A percentile compares a stretch with the other conserved stretches of the same genome.
These are phyloP conservation scores for Netelia virgata DNA, from an alignment of 2,888 invertebrate genomes.

Conservation along the genomic window DNA sequence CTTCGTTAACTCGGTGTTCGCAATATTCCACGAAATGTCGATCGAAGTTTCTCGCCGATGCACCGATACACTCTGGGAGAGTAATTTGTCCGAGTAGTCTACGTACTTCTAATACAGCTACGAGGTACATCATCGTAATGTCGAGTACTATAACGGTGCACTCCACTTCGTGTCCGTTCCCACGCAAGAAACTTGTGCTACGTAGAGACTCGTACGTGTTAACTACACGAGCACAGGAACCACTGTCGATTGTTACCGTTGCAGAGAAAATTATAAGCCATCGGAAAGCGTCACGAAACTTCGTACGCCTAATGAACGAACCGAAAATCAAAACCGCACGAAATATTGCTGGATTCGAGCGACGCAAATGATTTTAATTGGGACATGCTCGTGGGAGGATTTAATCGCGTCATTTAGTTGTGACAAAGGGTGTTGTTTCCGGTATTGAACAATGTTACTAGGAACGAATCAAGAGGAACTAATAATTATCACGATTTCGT, in stretches of 20 bases:
- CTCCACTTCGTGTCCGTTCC: background rate
- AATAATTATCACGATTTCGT: too few relatives aligned
- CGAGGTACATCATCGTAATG: background rate
- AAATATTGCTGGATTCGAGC: slow-evolving; percentile 20
- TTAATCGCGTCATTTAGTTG: slow-evolving; percentile 32
- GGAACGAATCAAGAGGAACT: too few relatives aligned
- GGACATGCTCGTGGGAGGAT: slow-evolving; percentile 27
- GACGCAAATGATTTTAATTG: slow-evolving; percentile 46
- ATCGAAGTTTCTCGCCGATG: slow-evolving; percentile 57
- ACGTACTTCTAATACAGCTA: background rate
- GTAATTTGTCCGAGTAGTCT: slow-evolving; percentile 37
- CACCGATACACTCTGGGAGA: slow-evolving; percentile 37
- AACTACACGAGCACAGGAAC: slow-evolving; percentile 13
- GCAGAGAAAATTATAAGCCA: slow-evolving; percentile 44
- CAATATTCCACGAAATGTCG: slow-evolving; percentile 37
- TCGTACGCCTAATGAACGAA: slow-evolving; percentile 35
- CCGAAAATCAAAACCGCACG: slow-evolving; percentile 34
- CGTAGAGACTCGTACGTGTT: slow-evolving; percentile 13
- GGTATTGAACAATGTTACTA: too few relatives aligned
- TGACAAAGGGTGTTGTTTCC: slow-evolving; percentile 13
- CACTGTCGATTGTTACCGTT: slow-evolving; percentile 48
- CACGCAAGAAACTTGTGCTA: slow-evolving; percentile 31
- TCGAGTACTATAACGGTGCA: background rate
- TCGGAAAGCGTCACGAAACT: slow-evolving; percentile 2
- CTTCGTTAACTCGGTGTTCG: background rate